Percentiles rank a stretch among this genome's conserved stretches.
phyloP scores from a whole-genome alignment of 2,113 vertebrate species.

The Parus major region DNA sequence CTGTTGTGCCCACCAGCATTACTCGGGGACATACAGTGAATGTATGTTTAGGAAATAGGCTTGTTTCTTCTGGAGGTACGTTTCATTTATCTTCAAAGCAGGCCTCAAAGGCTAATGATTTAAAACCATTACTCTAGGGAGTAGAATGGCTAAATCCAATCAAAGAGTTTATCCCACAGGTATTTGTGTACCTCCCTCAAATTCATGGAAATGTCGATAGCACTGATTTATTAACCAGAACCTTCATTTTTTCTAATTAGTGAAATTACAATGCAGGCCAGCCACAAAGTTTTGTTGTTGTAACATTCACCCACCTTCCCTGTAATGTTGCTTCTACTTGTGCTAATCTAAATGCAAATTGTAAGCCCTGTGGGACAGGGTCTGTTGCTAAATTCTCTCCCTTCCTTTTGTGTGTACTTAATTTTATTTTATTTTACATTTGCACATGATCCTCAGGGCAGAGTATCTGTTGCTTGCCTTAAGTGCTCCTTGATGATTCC shows the following conservation, averaged over 20 bases:
- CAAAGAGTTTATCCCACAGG: neutral
- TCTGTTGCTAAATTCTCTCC: neutral
- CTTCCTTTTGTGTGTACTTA: neutral
- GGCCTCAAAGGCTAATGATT: neutral
- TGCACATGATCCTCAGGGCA: accelerated
- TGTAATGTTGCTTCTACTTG: neutral
- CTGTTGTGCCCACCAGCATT: neutral
- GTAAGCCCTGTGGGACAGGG: neutral
- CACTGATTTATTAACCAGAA: neutral
- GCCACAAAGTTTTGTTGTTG: neutral
- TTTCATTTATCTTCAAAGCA: neutral
- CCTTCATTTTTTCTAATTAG: conserved; percentile 10
- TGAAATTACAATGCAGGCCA: neutral
- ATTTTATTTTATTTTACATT: neutral
- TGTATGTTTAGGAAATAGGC: neutral
- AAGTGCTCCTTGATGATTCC: neutral
- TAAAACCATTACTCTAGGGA: neutral
- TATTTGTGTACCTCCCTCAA: neutral
- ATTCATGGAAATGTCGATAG: neutral
- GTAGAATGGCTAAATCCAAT: neutral
- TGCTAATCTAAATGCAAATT: conserved; percentile 35
- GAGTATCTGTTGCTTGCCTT: neutral
- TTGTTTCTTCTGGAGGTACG: neutral
- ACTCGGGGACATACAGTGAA: neutral
- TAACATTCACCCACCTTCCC: neutral